These are phyloP conservation scores for Conomelus anceps DNA, from an alignment of 2,888 invertebrate genomes.

Conservation along the genomic window DNA sequence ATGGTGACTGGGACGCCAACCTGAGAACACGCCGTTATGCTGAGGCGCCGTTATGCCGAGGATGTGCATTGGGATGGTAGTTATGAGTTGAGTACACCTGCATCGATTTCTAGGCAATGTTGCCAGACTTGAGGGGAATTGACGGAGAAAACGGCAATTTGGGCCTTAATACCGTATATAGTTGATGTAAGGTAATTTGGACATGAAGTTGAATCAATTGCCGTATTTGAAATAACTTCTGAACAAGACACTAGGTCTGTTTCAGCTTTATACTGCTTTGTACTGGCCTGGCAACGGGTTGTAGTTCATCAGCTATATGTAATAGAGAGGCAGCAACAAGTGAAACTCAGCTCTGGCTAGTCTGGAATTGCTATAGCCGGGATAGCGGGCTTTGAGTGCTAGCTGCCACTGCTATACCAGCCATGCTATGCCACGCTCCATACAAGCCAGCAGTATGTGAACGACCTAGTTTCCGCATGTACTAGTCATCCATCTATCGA, in stretches of 20 bases:
- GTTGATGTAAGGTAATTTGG: no score
- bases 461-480: neutral
- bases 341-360: neutral
- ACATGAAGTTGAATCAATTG: no score
- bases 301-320: no score
- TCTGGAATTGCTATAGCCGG: no score
- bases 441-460: neutral
- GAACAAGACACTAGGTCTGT: neutral
- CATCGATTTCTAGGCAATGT: neutral
- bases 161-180: no score
- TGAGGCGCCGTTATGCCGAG: neutral
- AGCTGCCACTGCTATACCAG: no score
- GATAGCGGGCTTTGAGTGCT: neutral
- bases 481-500: neutral
- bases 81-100: neutral
- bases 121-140: neutral
- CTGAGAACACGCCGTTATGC: neutral
- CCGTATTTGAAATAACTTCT: no score
- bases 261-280: neutral
- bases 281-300: neutral
- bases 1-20: neutral
- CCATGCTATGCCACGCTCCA: neutral
- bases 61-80: no score
- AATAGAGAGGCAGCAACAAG: neutral
- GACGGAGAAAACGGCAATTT: neutral